phyloP scores from a whole-genome alignment of 2,113 vertebrate genomes.

The Sinocyclocheilus maitianheensis region DNA sequence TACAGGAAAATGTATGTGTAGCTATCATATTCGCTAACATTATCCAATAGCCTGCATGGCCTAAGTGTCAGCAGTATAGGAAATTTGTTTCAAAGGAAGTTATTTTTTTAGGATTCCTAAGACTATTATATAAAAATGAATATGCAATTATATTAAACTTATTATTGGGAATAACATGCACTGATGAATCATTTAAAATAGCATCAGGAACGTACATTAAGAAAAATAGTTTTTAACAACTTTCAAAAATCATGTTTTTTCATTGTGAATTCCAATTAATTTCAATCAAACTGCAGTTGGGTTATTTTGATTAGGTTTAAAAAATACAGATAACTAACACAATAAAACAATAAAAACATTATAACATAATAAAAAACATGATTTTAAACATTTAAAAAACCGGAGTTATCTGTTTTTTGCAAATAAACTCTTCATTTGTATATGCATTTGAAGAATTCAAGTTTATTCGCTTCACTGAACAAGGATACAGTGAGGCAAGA shows the following conservation, averaged over 20 bases:
- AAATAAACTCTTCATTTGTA: not conserved
- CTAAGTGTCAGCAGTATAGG: not conserved
- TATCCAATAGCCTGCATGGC: not conserved
- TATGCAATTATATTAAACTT: not conserved
- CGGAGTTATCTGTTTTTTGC: too few species aligned
- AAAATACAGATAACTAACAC: too few species aligned
- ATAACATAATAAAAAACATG: too few species aligned
- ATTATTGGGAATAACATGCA: not conserved
- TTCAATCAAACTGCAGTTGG: too few species aligned
- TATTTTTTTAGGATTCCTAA: not conserved
- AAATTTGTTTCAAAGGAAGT: not conserved
- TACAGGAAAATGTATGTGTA: not conserved
- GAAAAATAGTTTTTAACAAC: too few species aligned
- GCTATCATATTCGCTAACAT: not conserved
- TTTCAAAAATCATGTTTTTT: too few species aligned
- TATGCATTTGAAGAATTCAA: not conserved
- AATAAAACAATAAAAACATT: too few species aligned
- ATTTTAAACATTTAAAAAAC: too few species aligned
- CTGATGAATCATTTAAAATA: not conserved
- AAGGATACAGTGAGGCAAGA: not conserved
- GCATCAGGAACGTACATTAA: too few species aligned
- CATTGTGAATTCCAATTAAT: too few species aligned
- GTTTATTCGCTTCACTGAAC: constrained; percentile 15
- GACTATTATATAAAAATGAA: not conserved
- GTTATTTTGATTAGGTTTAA: too few species aligned